Evolutionary conservation across 2,797 vertebrate genomes (phyloP), one percentile per base, ranked within the genome.

Genomic region (Ibycter americanus): DNA sequence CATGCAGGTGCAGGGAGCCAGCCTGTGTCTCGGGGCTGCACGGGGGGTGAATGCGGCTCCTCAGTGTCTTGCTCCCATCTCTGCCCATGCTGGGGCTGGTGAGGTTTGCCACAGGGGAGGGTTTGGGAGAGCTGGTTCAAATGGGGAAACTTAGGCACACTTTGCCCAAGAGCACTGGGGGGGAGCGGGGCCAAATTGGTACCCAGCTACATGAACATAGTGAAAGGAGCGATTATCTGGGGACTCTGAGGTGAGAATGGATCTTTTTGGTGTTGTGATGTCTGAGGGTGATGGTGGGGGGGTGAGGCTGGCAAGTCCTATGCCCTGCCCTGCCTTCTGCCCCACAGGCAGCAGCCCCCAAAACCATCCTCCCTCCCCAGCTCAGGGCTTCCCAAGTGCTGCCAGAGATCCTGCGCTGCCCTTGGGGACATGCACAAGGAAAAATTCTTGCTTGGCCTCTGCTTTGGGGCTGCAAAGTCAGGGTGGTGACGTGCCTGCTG

Each of bases 401-500:
- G 29, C 21, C 0, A 1, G 42, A 49, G 34, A 23, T 25, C 46
- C 84, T 1, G 1, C 0, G 1, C 25, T 31, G 40, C 8, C 67
- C 68, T 8, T 3, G 6, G 71, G 51, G 42, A 58, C 20, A 49
- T 27, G 29, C 38, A 25, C 14, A 12, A 38, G 40, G 26, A 47
- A 66, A 70, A n/a, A 17, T 4, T 79, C 16, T 44, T 47, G 32
- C 21, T 70, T 19, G 44, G n/a, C 20, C 38, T 79, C 62, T 40
- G 7, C 51, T 65, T 49, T 54, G 59, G 46, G 27, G 25, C 32
- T 66, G 52, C 68, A 18, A 63, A 66, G 26, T 17, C 12, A 13
- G 25, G 12, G 25, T 0, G 1, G 59, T 20, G 58, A 10, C 49
- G 9, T 7, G 20, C 0, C 34, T 34, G 62, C 46, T 49, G 34